Base-by-base conservation (phyloP, 2,888 invertebrate species). In the Parnassius smintheus region DNA sequence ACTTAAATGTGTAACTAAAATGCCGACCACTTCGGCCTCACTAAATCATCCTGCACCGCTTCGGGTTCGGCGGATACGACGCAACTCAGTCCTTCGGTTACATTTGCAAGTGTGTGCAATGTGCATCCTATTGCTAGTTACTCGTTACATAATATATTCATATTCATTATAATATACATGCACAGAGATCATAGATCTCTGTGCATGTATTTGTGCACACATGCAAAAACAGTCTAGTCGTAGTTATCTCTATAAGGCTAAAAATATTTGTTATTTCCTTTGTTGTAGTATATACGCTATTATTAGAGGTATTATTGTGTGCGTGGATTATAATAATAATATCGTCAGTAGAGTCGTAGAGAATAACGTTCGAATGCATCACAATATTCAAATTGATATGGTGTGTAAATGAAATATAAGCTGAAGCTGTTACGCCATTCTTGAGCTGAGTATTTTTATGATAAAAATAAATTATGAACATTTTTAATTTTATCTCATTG, bases 191-290 rank as follows among this genome's bases (percentile, higher is more conserved):
- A 64, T 65, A 64, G 63, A 64, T 64, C 59, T 51, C 51, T 56
- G 65, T 73, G 65, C 72, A 65, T 54, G 65, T 65, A 72, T 68
- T 71, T 60, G 44, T 57, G 59, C 72, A 63, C 70, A 77, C 76
- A 74, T 65, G 45, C 65, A 66, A 63, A 66, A 44, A 56, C 35
- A 56, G 70, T 70, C 72, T 81, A 77, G 76, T 74, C 74, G 72
- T 73, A 75, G 74, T 76, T 56, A 59, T 64, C 59, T 59, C 63
- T 51, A 46, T 53, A 56, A 63, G 13, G 75, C 75, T 84, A 76
- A 82, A 81, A 80, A 81, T 81, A 78, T 83, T 76, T 73, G 77
- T 77, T 78, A 80, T 83, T 83, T 83, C 79, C 83, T 81, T 79
- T 82, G 75, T 67, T 35, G 72, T 71, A 67, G 72, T 73, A 65